Conservation (phyloP, 1,140 invertebrate species). For the Drosophila varians region DNA sequence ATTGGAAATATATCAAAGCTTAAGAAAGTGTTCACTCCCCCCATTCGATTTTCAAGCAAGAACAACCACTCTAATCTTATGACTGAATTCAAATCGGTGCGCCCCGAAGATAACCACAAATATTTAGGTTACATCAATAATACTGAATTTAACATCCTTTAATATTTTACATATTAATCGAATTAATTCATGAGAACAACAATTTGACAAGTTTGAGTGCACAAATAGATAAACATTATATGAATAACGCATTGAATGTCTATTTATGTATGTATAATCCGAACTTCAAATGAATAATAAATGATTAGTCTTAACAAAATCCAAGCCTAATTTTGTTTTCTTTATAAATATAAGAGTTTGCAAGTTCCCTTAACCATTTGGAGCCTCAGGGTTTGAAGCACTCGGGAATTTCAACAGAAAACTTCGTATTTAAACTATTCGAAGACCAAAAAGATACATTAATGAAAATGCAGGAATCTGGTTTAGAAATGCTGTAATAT, state of each 20-base stretch:
- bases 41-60: conserved; percentile 35
- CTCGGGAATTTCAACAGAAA: too few species aligned
- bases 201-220: conserved; percentile 46
- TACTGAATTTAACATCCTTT: conserved; percentile 38
- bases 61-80: conserved; percentile 45
- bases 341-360: too few species aligned
- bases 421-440: too few species aligned
- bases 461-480: neutral
- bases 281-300: conserved; percentile 43
- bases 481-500: conserved; percentile 38
- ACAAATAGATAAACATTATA: conserved; percentile 48
- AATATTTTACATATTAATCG: conserved; percentile 48
- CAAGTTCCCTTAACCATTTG: neutral
- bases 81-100: conserved; percentile 21
- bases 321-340: neutral
- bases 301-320: conserved; percentile 36
- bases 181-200: conserved; percentile 37
- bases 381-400: too few species aligned
- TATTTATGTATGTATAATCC: conserved; percentile 48
- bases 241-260: conserved; percentile 46
- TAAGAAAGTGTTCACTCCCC: conserved; percentile 41
- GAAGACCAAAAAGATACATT: too few species aligned
- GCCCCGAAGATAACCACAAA: conserved; percentile 40
- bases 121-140: conserved; percentile 42
- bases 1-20: conserved; percentile 33